These are phyloP conservation scores for Chaitophorus viminalis DNA, from an alignment of 2,888 invertebrate genomes.

Conservation along the genomic window DNA sequence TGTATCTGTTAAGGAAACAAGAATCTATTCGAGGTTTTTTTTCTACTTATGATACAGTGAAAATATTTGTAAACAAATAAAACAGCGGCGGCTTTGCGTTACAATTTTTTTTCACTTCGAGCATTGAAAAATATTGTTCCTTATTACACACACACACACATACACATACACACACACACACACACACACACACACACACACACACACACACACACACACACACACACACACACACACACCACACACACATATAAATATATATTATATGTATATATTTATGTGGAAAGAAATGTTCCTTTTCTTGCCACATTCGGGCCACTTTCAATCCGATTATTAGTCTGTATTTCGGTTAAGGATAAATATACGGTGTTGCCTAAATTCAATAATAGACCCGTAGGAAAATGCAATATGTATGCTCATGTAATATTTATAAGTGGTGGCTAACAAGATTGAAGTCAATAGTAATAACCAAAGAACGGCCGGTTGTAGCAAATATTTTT, in stretches of 20 bases:
- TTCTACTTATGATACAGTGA: background rate
- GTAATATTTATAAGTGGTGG: slow-evolving; percentile 26
- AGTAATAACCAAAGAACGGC: background rate
- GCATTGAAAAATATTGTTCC: background rate
- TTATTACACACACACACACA: background rate
- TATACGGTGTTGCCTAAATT: background rate
- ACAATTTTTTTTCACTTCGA: background rate
- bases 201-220: background rate
- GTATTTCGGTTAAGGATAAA: slow-evolving; percentile 7
- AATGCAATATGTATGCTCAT: slow-evolving; percentile 31
- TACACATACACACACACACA: background rate
- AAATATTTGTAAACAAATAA: slow-evolving; percentile 35
- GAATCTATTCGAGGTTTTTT: slow-evolving; percentile 27
- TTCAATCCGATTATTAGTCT: slow-evolving; percentile 29
- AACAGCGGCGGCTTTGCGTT: background rate
- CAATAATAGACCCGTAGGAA: background rate
- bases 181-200: background rate
- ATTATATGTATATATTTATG: background rate
- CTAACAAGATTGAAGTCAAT: slow-evolving; percentile 9
- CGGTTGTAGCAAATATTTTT: background rate
- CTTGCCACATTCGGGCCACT: background rate
- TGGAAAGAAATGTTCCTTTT: background rate
- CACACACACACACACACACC: background rate
- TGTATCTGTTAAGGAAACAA: slow-evolving; percentile 31
- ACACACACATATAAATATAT: too few species aligned